A percentile compares a stretch with the other conserved stretches of the same genome.
Evolutionary conservation across 2,113 vertebrate genomes (phyloP).

Genomic region (Mystacornis crossleyi): DNA sequence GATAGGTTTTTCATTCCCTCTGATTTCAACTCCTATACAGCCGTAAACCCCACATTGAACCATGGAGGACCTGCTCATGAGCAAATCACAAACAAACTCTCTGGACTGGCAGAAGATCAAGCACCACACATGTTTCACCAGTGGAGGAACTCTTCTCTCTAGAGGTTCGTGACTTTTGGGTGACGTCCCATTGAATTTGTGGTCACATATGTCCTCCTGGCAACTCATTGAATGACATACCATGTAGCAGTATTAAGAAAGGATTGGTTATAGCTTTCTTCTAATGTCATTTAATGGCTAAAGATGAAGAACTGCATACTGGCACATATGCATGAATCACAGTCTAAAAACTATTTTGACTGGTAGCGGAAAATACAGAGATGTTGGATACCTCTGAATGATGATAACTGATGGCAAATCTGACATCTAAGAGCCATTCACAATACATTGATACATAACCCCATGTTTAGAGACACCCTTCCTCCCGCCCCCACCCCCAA

Average conservation of each 20-base stretch:
- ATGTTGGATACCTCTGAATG: not conserved
- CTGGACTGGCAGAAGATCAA: not conserved
- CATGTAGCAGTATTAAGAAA: not conserved
- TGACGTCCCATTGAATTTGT: not conserved
- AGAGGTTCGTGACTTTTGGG: not conserved
- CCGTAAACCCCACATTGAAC: not conserved
- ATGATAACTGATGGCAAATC: slow-evolving; percentile 40
- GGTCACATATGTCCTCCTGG: not conserved
- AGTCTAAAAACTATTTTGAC: not conserved
- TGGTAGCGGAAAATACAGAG: slow-evolving; percentile 7
- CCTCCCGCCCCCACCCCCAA: slow-evolving; percentile 24
- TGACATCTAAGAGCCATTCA: slow-evolving; percentile 35
- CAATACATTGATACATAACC: slow-evolving; percentile 53
- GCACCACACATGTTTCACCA: not conserved
- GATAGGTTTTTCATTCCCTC: not conserved
- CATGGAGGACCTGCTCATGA: not conserved
- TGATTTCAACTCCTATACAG: not conserved
- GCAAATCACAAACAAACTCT: not conserved
- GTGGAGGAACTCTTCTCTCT: not conserved
- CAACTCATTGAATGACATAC: not conserved
- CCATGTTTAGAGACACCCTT: slow-evolving; percentile 60
- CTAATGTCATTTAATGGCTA: not conserved
- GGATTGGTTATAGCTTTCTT: not conserved
- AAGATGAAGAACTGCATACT: not conserved
- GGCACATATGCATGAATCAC: not conserved